These are phyloP conservation scores for Cistogaster globosa DNA, from an alignment of 2,888 invertebrate species.

Conservation along the genomic window DNA sequence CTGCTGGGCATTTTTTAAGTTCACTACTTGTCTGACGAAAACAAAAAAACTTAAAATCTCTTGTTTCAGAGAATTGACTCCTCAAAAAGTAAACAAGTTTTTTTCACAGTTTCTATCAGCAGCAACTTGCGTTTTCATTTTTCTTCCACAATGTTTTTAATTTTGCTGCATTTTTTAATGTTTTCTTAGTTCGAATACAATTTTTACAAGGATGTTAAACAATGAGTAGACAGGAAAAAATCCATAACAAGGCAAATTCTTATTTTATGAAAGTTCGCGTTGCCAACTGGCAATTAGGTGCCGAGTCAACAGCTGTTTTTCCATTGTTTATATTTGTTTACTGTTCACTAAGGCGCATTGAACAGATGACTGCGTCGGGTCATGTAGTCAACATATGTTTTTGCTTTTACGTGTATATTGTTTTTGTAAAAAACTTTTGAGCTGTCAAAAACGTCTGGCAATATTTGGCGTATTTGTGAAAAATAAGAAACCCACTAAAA, in stretches of 20 bases:
- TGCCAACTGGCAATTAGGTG: conserved; percentile 33
- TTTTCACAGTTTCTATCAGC: neutral
- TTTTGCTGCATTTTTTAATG: conserved; percentile 20
- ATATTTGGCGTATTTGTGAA: too few relatives aligned
- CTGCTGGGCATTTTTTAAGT: conserved; percentile 86
- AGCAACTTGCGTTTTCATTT: neutral
- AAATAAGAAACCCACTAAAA: too few relatives aligned
- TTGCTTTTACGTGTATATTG: too few relatives aligned
- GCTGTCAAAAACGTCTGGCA: too few relatives aligned
- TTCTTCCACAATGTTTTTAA: neutral
- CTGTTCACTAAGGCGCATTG: too few relatives aligned
- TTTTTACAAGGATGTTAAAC: conserved; percentile 12
- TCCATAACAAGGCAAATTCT: conserved; percentile 41
- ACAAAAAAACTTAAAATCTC: neutral
- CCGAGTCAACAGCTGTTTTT: conserved; percentile 35
- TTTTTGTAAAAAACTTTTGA: too few relatives aligned
- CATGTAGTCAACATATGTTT: too few relatives aligned
- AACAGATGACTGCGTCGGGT: too few relatives aligned
- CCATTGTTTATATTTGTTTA: neutral
- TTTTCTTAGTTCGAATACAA: neutral
- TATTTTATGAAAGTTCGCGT: conserved; percentile 27
- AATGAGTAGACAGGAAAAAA: conserved; percentile 47
- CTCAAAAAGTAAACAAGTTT: neutral
- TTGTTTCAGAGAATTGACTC: too few relatives aligned
- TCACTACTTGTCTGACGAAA: conserved; percentile 10